Evolutionary conservation across 2,797 vertebrate species (phyloP), one percentile per base, ranked within the genome.

Genomic region (Coendou prehensilis): DNA sequence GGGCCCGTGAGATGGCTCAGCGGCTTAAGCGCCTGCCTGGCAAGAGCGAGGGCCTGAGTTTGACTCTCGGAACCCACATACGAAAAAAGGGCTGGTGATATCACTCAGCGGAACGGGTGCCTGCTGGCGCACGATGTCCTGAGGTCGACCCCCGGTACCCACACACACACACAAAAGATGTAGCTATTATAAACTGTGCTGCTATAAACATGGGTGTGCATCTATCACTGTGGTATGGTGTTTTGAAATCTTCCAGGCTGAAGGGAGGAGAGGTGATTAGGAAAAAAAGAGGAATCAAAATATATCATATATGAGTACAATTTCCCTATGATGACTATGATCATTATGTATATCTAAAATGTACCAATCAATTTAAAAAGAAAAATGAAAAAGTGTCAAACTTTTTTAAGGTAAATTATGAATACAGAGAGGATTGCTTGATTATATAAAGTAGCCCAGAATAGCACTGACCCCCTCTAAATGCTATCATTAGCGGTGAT

Each of bases 371-470:
- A 20, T 7, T 69, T n/a, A 18, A 67, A 69, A 69, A 28, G 22
- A 28, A 61, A 28, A 11, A 2, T 41, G 37, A 23, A 69, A 67
- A 47, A 75, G 1, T 96, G 0, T 63, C 30, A 78, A 26, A 23
- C 33, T 47, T 79, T 94, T 93, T 67, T 69, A 71, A 94, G 9
- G 30, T 87, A 54, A 80, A 84, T 73, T 71, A 56, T 6, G 47
- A 92, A 71, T 57, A 33, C 14, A 47, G 10, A 89, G 3, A 92
- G 15, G 2, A 76, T 33, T 71, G n/a, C 30, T 59, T n/a, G 10
- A 71, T 28, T 93, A 26, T 75, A 8, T 41, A 83, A 37, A 23
- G 57, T 23, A 92, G 2, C 9, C 4, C 5, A 81, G 3, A 52
- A 18, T 17, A 75, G 3, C 45, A 69, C 2, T 78, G 26, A 57